These are phyloP conservation scores for Paracyclopina nana DNA, from an alignment of 1,140 invertebrate species.

Conservation along the genomic window DNA sequence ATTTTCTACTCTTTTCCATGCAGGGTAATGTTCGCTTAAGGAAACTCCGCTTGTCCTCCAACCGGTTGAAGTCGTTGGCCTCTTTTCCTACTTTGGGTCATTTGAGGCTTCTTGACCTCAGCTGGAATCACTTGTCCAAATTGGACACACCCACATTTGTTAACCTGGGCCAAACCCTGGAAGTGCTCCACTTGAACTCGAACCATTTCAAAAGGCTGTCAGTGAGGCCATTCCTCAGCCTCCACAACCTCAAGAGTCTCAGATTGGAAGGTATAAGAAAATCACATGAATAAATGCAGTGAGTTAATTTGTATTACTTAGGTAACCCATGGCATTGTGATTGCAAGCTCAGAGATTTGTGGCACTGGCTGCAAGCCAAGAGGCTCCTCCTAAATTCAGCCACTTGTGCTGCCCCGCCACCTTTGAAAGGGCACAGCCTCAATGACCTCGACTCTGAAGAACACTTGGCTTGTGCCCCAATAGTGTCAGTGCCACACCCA, in stretches of 20 bases:
- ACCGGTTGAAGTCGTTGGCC: conserved; percentile 39
- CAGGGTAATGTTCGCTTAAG: conserved; percentile 44
- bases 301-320: too few species aligned
- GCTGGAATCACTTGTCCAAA: conserved; percentile 42
- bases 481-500: conserved; percentile 31
- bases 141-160: conserved; percentile 33
- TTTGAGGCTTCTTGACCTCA: conserved; percentile 46
- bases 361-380: conserved; percentile 59
- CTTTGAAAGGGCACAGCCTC: conserved; percentile 37
- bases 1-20: too few species aligned
- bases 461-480: conserved; percentile 51
- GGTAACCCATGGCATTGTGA: conserved; percentile 72
- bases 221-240: conserved; percentile 40
- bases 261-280: conserved; percentile 51
- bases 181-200: conserved; percentile 43
- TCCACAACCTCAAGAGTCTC: conserved; percentile 50
- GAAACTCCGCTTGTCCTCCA: conserved; percentile 43
- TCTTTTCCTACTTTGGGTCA: conserved; percentile 41
- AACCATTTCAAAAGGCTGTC: conserved; percentile 45
- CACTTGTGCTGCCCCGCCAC: conserved; percentile 40
- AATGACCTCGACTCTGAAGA: conserved; percentile 41
- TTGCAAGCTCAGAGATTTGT: conserved; percentile 53
- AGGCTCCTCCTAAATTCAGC: conserved; percentile 44
- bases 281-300: too few species aligned
- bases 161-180: conserved; percentile 36